Evolutionary conservation across 1,140 invertebrate species (phyloP).

Genomic region (Drosophila nebulosa): DNA sequence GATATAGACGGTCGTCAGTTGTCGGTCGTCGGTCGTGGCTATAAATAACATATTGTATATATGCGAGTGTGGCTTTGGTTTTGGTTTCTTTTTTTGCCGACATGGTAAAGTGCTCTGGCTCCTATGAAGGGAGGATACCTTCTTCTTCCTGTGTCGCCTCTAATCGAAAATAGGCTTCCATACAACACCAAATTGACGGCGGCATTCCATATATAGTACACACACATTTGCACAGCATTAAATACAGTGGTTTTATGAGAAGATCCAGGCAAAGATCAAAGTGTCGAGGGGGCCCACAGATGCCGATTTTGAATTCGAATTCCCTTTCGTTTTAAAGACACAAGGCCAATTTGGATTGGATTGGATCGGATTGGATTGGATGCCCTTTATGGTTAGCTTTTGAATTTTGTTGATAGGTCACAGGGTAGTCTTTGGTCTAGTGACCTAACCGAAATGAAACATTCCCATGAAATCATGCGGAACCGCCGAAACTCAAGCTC

Average conservation of each 20-base stretch:
- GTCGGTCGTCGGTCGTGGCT: slow-evolving; percentile 15
- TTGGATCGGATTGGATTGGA: no score
- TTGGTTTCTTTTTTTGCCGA: slow-evolving; percentile 28
- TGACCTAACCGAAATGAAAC: slow-evolving; percentile 39
- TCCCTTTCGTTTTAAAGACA: no score
- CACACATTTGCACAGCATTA: no score
- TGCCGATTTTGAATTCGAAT: no score
- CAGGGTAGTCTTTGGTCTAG: slow-evolving; percentile 3
- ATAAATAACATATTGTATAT: slow-evolving; percentile 53
- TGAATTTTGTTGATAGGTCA: slow-evolving; percentile 33
- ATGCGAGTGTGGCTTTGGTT: not conserved
- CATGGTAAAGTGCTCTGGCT: slow-evolving; percentile 11
- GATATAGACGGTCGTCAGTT: slow-evolving; percentile 7
- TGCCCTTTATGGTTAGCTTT: no score
- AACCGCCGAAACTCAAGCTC: slow-evolving; percentile 44
- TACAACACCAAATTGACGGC: slow-evolving; percentile 22
- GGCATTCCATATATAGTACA: not conserved
- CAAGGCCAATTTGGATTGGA: no score
- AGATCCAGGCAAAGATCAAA: no score
- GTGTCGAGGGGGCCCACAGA: no score
- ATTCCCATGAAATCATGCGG: slow-evolving; percentile 69
- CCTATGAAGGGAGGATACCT: slow-evolving; percentile 38
- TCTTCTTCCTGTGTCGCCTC: slow-evolving; percentile 48
- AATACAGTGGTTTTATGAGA: no score
- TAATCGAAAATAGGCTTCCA: slow-evolving; percentile 64